Conservation (phyloP, 2,797 vertebrate species). For the Apodemus agrarius region DNA sequence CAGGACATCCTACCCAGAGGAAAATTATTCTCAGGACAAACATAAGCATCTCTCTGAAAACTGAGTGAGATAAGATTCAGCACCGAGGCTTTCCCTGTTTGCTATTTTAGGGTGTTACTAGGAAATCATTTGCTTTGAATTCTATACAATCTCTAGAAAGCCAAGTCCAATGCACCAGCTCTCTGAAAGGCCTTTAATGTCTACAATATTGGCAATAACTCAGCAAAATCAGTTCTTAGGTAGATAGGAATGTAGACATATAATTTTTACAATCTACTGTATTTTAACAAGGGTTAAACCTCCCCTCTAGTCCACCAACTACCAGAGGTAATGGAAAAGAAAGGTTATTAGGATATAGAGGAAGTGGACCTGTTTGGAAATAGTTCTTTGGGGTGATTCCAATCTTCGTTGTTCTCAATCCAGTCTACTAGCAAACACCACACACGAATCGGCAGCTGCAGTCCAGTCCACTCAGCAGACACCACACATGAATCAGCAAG, state of each 20-base stretch:
- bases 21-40: slow-evolving; percentile 19
- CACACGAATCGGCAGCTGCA: no score
- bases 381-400: no score
- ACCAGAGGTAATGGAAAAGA: no score
- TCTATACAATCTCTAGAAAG: neutral
- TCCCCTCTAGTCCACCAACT: neutral
- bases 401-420: no score
- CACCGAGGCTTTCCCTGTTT: neutral
- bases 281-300: neutral
- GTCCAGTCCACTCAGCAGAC: no score
- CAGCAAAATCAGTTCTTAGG: slow-evolving; percentile 22
- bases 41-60: slow-evolving; percentile 16
- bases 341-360: no score
- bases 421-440: no score
- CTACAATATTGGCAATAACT: slow-evolving; percentile 18
- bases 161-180: neutral
- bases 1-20: neutral
- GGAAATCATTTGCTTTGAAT: neutral
- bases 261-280: no score
- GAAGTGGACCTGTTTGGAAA: no score
- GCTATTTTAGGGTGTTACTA: neutral
- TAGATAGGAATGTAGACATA: slow-evolving; percentile 24
- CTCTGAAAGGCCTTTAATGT: neutral
- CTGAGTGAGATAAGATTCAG: neutral
- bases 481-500: no score